Evolutionary conservation across 2,113 vertebrate genomes (phyloP).

Genomic region (Parus major): DNA sequence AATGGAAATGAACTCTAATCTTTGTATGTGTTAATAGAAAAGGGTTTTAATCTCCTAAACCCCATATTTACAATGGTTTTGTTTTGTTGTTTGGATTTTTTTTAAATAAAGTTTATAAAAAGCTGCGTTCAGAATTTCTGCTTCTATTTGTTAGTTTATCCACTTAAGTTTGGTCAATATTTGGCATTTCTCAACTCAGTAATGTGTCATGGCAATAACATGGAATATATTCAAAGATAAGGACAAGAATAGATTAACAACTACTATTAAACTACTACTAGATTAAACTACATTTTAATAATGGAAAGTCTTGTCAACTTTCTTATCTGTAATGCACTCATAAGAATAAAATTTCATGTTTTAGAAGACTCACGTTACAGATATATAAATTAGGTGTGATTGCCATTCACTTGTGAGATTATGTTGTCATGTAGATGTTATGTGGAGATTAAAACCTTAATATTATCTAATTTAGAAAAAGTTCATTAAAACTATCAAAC

Average conservation of each 20-base stretch:
- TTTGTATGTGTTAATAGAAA: constrained; percentile 43
- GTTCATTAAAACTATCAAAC: background rate
- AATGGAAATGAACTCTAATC: constrained; percentile 61
- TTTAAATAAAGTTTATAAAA: background rate
- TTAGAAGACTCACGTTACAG: background rate
- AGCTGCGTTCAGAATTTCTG: background rate
- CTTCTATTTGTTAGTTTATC: background rate
- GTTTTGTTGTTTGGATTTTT: background rate
- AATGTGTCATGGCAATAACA: background rate
- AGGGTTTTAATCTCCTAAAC: constrained; percentile 36
- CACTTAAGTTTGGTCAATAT: background rate
- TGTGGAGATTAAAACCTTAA: background rate
- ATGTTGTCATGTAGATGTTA: background rate
- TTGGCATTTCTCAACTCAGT: background rate
- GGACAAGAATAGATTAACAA: background rate
- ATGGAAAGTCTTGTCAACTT: background rate
- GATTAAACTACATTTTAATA: background rate
- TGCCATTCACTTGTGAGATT: background rate
- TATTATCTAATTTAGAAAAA: background rate
- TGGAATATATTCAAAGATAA: background rate
- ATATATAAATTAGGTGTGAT: background rate
- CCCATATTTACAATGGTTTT: background rate
- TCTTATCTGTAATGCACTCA: background rate
- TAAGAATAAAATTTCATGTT: background rate
- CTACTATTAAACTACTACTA: background rate